Evolutionary conservation across 1,140 invertebrate genomes (phyloP).

Genomic region (Odontomachus brunneus): DNA sequence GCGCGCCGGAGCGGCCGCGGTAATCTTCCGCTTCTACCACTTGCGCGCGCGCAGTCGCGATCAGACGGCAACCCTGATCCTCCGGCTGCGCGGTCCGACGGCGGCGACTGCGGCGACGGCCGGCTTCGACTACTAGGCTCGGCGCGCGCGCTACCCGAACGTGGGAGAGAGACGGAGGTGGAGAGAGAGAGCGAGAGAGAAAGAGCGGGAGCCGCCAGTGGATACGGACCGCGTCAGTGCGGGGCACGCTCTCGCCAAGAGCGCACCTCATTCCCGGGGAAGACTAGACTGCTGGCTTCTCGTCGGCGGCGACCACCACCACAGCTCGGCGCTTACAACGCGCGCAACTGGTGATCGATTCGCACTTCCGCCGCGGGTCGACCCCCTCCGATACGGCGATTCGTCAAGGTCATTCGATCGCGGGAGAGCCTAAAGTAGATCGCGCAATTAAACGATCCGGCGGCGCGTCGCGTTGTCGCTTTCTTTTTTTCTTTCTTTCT

Average conservation of each 20-base stretch:
- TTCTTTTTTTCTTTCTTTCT: neutral
- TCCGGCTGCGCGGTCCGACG: slow-evolving; percentile 9
- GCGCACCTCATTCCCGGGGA: slow-evolving; percentile 64
- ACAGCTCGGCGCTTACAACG: slow-evolving; percentile 27
- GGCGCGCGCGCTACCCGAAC: slow-evolving; percentile 24
- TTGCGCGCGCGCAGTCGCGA: slow-evolving; percentile 72
- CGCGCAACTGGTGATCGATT: slow-evolving; percentile 79
- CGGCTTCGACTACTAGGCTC: slow-evolving; percentile 27
- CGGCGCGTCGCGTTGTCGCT: neutral
- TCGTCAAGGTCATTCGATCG: slow-evolving; percentile 68
- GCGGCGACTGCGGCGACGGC: slow-evolving; percentile 9
- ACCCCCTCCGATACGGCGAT: slow-evolving; percentile 50
- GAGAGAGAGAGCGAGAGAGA: slow-evolving; percentile 62
- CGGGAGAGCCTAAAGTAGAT: slow-evolving; percentile 36
- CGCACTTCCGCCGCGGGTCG: slow-evolving; percentile 67
- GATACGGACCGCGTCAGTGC: slow-evolving; percentile 72
- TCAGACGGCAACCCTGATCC: slow-evolving; percentile 37
- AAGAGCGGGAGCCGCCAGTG: neutral
- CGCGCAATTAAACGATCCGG: slow-evolving; percentile 13
- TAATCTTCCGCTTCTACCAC: slow-evolving; percentile 48
- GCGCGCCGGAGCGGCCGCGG: slow-evolving; percentile 37
- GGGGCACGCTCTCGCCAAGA: slow-evolving; percentile 76
- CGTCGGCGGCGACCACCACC: no score
- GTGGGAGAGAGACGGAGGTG: neutral
- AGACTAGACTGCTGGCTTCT: slow-evolving; percentile 2